Evolutionary conservation across 2,888 invertebrate genomes (phyloP), one percentile per base, ranked within the genome.

Genomic region (Pseudococcus jackbeardsleyi): DNA sequence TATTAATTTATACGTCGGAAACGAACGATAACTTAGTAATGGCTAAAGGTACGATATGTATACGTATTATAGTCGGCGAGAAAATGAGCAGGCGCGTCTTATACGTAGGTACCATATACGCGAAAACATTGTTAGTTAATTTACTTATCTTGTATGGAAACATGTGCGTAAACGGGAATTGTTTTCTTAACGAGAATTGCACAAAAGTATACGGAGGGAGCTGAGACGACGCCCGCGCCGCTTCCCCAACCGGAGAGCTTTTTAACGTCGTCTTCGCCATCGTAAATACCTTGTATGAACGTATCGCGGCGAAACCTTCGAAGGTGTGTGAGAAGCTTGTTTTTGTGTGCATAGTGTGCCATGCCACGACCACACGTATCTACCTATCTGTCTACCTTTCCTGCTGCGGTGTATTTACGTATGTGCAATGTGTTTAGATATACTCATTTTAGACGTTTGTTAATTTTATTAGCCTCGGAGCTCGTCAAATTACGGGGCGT

Each of bases 111-210:
- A n/a, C n/a, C n/a, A n/a, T n/a, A n/a, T 22, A 22, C 33, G 87
- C 79, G 87, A 87, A 87, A 87, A 87, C 87, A 87, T 79, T 79
- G 87, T 87, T 87, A 87, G 87, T 87, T 87, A 87, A 87, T 87
- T 87, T 87, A 87, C 87, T 87, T 87, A 87, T 87, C 87, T 77
- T 79, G 79, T 87, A 77, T 22, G 26, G 77, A 64, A 48, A 39
- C 46, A 72, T 86, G 86, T 86, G 86, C 86, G 86, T 86, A 68
- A 39, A 72, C 68, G 72, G 64, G 68, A 86, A 59, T 85, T 59
- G 39, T 85, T 85, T 85, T 85, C 59, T 54, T 84, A 84, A 50
- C 54, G 79, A 79, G 79, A 42, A 79, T 42, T 42, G 79, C 79
- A 42, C 42, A 19, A 19, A 5, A 59, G 59, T 5, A 59, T 9